Base-by-base conservation (phyloP, 2,113 vertebrate genomes). In the Grammomys surdaster region DNA sequence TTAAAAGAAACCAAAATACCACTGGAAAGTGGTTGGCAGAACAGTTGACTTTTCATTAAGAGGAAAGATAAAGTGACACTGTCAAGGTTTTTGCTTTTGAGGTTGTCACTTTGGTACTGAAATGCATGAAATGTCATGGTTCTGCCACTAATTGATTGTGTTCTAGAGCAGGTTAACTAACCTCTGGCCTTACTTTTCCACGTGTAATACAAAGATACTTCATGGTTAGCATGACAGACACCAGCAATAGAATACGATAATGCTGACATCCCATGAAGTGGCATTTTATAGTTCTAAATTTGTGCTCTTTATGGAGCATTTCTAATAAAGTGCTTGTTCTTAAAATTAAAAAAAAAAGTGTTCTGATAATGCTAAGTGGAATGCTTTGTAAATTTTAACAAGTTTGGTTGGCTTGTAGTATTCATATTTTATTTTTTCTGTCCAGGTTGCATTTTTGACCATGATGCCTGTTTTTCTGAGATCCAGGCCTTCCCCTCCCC, bases 131-230 rank as follows among this genome's bases (percentile, higher is more conserved):
- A 40, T 28, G 51, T 94, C 75, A 80, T 95, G 89, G 56, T 91
- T 97, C 96, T 96, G 88, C 95, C 88, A 69, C 36, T 95, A 54
- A 89, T 51, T 87, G 40, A 75, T 89, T 93, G 58, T 87, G 72
- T 88, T 96, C 24, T 31, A 20, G 76, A 93, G 89, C 85, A 94
- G 88, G 91, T 90, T 94, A 92, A 96, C 94, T 90, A 93, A 56
- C 63, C 80, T 96, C 81, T 84, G 80, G 93, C 96, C 92, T 97
- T 96, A 76, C 54, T 96, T 96, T 75, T 90, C 84, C 70, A 81
- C 48, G 69, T 93, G 7, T 92, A 95, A 96, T 51, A 95, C 17
- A 90, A 28, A 95, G 81, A 89, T 82, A 70, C 81, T 95, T 95
- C 84, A 84, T 84, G 85, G 88, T 54, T 85, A 88, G 51, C 51